Percentiles rank a stretch among this genome's conserved stretches.
These are phyloP conservation scores for Cladorhizidae sp. DNA, from an alignment of 37 sponge, comb jelly and placozoan species.

Conservation along the genomic window DNA sequence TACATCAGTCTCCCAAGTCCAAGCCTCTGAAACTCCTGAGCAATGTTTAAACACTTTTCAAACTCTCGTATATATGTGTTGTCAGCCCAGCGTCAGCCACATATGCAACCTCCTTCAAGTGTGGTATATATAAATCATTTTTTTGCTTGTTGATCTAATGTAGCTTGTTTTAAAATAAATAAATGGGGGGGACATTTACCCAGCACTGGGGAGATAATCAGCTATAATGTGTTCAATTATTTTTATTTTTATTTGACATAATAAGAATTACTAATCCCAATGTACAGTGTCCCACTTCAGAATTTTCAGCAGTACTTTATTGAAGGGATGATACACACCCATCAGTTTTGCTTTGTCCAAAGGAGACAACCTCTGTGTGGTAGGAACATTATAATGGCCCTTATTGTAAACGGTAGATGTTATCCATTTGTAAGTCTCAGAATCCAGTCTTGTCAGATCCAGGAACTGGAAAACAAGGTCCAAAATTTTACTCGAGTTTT, in stretches of 20 bases:
- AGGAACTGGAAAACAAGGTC: conserved; percentile 63
- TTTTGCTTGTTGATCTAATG: not conserved
- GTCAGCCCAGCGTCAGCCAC: not conserved
- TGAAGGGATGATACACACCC: conserved; percentile 34
- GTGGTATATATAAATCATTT: not conserved
- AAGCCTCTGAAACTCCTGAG: too few relatives aligned
- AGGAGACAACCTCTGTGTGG: conserved; percentile 10
- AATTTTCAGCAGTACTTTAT: conserved; percentile 34
- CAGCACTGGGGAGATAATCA: too few relatives aligned
- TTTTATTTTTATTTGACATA: not conserved
- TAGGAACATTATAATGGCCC: conserved; percentile 1
- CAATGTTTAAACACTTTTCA: too few relatives aligned
- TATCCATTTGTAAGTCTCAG: conserved; percentile 10
- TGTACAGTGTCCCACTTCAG: conserved; percentile 34
- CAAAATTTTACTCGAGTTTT: conserved; percentile 34
- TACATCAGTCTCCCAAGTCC: too few relatives aligned
- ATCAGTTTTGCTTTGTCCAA: conserved; percentile 32
- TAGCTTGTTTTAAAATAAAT: too few relatives aligned
- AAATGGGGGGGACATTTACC: too few relatives aligned
- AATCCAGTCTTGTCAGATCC: conserved; percentile 24
- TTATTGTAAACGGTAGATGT: conserved; percentile 56
- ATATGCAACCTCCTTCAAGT: not conserved
- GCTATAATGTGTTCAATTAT: too few relatives aligned
- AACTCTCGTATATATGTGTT: too few relatives aligned
- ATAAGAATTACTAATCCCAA: not conserved